Percentiles rank a stretch among this genome's conserved stretches.
These are phyloP conservation scores for Scaptomyza cyrtandrae DNA, from an alignment of 2,888 invertebrate genomes.

Conservation along the genomic window DNA sequence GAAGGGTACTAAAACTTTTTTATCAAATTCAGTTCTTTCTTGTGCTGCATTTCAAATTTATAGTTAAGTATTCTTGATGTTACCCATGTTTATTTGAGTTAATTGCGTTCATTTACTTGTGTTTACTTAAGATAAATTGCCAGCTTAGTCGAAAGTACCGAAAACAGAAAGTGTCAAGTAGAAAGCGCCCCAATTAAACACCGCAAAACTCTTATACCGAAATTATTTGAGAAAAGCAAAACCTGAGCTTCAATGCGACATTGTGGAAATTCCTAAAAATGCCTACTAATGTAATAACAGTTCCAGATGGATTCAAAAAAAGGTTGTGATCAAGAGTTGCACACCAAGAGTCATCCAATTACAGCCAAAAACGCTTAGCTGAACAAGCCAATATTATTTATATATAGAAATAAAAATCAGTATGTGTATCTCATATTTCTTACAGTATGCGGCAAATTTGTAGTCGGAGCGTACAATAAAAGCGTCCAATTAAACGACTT, in stretches of 20 bases:
- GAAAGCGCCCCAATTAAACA: neutral
- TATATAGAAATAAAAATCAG: neutral
- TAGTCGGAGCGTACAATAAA: slow-evolving; percentile 6
- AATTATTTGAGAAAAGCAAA: neutral
- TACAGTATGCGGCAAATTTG: slow-evolving; percentile 1
- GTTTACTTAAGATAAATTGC: slow-evolving; percentile 30
- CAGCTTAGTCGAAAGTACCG: neutral
- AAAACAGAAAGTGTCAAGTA: neutral
- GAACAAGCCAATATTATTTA: neutral
- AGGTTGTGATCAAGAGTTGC: slow-evolving; percentile 6
- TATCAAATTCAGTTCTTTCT: neutral
- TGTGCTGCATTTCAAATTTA: slow-evolving; percentile 8
- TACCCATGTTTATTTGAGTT: slow-evolving; percentile 28
- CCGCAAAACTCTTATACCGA: neutral
- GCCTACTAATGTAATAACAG: slow-evolving; percentile 5
- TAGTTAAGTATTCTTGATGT: slow-evolving; percentile 18
- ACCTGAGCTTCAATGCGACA: neutral
- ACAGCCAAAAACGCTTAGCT: neutral
- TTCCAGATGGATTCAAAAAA: slow-evolving; percentile 6
- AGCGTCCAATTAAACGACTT: slow-evolving; percentile 33
- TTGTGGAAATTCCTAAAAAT: neutral
- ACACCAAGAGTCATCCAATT: slow-evolving; percentile 17
- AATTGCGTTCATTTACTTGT: slow-evolving; percentile 27
- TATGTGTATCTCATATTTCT: neutral
- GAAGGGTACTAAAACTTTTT: neutral